Percentiles rank a stretch among this genome's conserved stretches.
phyloP scores from a whole-genome alignment of 2,113 vertebrate species.

The Marmota flaviventris region DNA sequence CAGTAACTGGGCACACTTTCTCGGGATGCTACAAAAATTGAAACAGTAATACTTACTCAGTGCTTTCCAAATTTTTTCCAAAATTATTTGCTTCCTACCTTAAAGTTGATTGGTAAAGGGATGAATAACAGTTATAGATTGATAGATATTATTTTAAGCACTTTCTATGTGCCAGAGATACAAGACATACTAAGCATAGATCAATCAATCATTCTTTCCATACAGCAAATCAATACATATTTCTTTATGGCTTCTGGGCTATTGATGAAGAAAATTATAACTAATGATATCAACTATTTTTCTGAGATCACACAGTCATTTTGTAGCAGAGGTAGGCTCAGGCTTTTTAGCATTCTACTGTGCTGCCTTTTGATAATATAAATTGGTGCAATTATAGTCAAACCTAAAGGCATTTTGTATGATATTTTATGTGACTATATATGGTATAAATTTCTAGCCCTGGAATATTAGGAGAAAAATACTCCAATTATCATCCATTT shows the following conservation, averaged over 20 bases:
- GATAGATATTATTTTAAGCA: not conserved
- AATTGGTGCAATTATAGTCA: not conserved
- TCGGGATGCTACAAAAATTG: not conserved
- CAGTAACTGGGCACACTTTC: not conserved
- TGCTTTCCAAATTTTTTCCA: not conserved
- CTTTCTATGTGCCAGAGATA: not conserved
- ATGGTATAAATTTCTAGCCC: not conserved
- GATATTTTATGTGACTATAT: not conserved
- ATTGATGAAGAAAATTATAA: not conserved
- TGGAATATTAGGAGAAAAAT: not conserved
- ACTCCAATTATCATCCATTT: not conserved
- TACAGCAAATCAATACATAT: not conserved
- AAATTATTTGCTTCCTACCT: not conserved
- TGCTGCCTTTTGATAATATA: not conserved
- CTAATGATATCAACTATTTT: not conserved
- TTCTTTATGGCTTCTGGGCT: not conserved
- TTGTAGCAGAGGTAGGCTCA: fast-evolving
- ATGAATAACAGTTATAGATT: not conserved
- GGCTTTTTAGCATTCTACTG: not conserved
- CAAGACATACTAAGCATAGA: not conserved
- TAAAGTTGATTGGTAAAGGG: not conserved
- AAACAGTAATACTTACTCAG: not conserved
- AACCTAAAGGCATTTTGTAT: not conserved
- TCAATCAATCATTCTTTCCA: not conserved
- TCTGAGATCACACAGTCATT: not conserved